Evolutionary conservation across 2,888 invertebrate genomes (phyloP).

Genomic region (Sinotaia quadrata): DNA sequence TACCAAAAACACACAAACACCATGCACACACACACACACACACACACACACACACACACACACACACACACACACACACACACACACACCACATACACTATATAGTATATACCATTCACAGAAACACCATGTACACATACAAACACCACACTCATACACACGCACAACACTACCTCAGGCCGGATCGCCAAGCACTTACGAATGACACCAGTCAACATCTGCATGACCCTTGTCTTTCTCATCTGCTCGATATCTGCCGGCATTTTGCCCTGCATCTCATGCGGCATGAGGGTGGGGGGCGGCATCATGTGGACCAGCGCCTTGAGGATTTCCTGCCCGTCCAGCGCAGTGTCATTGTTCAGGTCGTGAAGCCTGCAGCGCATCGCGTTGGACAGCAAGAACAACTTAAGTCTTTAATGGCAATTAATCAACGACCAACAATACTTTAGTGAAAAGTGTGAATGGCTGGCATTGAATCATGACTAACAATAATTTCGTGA

Average conservation of each 20-base stretch:
- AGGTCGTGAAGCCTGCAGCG: constrained; percentile 80
- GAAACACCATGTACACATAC: not conserved
- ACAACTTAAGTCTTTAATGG: too few relatives aligned
- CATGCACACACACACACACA: too few relatives aligned
- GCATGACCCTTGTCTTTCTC: constrained; percentile 50
- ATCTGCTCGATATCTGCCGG: constrained; percentile 53
- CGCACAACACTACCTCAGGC: not conserved
- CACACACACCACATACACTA: not conserved
- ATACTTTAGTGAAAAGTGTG: too few relatives aligned
- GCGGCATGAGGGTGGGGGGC: constrained; percentile 49
- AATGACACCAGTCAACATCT: constrained; percentile 63
- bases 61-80: constrained; percentile 13
- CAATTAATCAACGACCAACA: too few relatives aligned
- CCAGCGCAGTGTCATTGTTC: constrained; percentile 89
- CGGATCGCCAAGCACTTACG: constrained; percentile 45
- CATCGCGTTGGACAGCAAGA: not conserved
- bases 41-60: too few relatives aligned
- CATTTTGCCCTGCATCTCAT: constrained; percentile 57
- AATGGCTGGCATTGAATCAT: too few relatives aligned
- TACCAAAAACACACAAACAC: too few relatives aligned
- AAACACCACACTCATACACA: constrained; percentile 5
- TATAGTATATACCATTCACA: too few relatives aligned
- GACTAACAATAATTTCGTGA: too few relatives aligned
- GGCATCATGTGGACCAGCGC: constrained; percentile 84
- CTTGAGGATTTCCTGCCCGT: constrained; percentile 90